Evolutionary conservation across 92 coral and sea anemone genomes (phyloP).

Genomic region (Epizoanthus scotinus): DNA sequence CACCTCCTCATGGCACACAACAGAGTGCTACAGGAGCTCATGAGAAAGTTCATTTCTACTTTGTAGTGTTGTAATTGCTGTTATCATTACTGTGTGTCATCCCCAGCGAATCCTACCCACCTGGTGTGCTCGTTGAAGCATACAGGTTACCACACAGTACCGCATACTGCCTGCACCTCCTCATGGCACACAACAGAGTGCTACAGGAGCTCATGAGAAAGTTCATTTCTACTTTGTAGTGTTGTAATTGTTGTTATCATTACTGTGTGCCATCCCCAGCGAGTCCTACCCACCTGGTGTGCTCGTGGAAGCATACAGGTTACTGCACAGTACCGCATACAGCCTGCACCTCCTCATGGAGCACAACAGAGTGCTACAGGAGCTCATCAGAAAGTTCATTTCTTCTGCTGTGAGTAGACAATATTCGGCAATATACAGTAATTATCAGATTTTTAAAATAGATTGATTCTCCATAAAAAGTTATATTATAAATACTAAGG

Average conservation of each 20-base stretch:
- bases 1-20: slow-evolving; percentile 66
- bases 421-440: no score
- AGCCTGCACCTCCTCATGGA: slow-evolving; percentile 61
- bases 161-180: slow-evolving; percentile 61
- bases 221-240: slow-evolving; percentile 20
- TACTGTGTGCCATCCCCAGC: background rate
- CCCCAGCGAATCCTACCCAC: slow-evolving; percentile 12
- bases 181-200: slow-evolving; percentile 60
- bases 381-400: slow-evolving; percentile 50
- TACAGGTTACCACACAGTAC: slow-evolving; percentile 64
- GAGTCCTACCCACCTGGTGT: slow-evolving; percentile 15
- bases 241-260: background rate
- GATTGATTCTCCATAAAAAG: no score
- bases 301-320: slow-evolving; percentile 66
- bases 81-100: background rate
- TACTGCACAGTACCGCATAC: slow-evolving; percentile 71
- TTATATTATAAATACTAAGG: no score
- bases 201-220: slow-evolving; percentile 62
- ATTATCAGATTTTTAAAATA: no score
- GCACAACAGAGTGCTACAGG: slow-evolving; percentile 64
- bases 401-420: slow-evolving; percentile 49
- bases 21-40: slow-evolving; percentile 60
- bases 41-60: slow-evolving; percentile 43
- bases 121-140: slow-evolving; percentile 60
- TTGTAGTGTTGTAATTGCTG: background rate